Evolutionary conservation across 1,140 invertebrate species (phyloP).

Genomic region (Dendroctonus ponderosae): DNA sequence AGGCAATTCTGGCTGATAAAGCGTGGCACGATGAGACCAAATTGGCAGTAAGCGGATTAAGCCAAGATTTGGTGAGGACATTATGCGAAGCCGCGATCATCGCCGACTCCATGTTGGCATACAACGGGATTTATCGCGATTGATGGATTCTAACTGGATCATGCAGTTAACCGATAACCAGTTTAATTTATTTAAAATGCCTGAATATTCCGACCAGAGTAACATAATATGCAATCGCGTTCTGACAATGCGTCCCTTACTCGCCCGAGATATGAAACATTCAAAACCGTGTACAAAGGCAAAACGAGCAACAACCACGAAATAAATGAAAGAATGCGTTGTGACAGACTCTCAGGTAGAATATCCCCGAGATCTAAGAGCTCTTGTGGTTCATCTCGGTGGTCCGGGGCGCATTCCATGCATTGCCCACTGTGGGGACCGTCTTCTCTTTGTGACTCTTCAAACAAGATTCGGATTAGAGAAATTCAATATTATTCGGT

Average conservation of each 20-base stretch:
- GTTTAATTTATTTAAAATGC: too few relatives aligned
- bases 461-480: slow-evolving; percentile 8
- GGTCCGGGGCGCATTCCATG: slow-evolving; percentile 31
- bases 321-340: slow-evolving; percentile 29
- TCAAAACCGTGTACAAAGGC: slow-evolving; percentile 21
- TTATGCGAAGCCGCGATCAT: slow-evolving; percentile 19
- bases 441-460: slow-evolving; percentile 1
- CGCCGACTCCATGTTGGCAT: slow-evolving; percentile 14
- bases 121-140: slow-evolving; percentile 8
- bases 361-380: slow-evolving; percentile 24
- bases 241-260: slow-evolving; percentile 10
- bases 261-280: slow-evolving; percentile 18
- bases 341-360: slow-evolving; percentile 31
- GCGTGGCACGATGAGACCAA: slow-evolving; percentile 26
- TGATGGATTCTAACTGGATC: slow-evolving; percentile 10
- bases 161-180: too few relatives aligned
- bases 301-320: slow-evolving; percentile 16
- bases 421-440: slow-evolving; percentile 26
- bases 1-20: slow-evolving; percentile 34
- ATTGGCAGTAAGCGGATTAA: slow-evolving; percentile 38
- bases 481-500: slow-evolving; percentile 11
- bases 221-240: background rate
- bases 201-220: too few relatives aligned
- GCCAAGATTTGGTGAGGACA: slow-evolving; percentile 21
- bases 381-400: slow-evolving; percentile 23